phyloP scores from a whole-genome alignment of 2,888 invertebrate species.

The Platycheirus rosarum region DNA sequence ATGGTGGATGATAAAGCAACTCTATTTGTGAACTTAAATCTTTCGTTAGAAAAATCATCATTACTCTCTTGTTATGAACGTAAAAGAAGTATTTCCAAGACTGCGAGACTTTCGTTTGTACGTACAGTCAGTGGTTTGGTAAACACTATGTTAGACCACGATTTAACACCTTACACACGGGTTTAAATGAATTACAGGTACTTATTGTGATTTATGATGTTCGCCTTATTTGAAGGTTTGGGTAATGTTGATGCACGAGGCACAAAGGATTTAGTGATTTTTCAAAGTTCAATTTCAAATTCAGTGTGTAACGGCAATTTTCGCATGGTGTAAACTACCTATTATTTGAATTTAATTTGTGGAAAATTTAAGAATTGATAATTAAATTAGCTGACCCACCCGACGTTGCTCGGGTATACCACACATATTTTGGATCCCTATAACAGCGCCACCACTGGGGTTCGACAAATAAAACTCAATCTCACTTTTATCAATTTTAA shows the following conservation, averaged over 20 bases:
- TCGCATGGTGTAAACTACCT: no score
- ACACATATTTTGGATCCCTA: no score
- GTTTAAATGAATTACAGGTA: conserved; percentile 41
- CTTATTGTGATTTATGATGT: conserved; percentile 38
- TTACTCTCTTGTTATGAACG: not conserved
- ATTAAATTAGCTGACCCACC: no score
- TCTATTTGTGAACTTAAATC: not conserved
- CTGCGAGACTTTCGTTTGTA: not conserved
- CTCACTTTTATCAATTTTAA: no score
- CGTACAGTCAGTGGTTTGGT: conserved; percentile 1
- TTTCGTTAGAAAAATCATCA: conserved; percentile 8
- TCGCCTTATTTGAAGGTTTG: not conserved
- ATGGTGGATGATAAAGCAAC: conserved; percentile 21
- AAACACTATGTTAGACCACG: not conserved
- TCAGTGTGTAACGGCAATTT: no score
- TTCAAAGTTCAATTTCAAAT: not conserved
- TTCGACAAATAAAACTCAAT: no score
- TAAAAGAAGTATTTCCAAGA: not conserved
- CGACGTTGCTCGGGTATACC: no score
- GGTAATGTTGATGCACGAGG: conserved; percentile 12
- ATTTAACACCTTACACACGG: conserved; percentile 5
- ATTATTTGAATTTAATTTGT: no score
- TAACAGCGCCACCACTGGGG: no score
- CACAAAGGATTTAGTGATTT: conserved; percentile 2
- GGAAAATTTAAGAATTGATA: no score